A percentile compares a stretch with the other conserved stretches of the same genome.
phyloP scores from a whole-genome alignment of 2,888 invertebrate genomes.

The Drosophila peninsularis region DNA sequence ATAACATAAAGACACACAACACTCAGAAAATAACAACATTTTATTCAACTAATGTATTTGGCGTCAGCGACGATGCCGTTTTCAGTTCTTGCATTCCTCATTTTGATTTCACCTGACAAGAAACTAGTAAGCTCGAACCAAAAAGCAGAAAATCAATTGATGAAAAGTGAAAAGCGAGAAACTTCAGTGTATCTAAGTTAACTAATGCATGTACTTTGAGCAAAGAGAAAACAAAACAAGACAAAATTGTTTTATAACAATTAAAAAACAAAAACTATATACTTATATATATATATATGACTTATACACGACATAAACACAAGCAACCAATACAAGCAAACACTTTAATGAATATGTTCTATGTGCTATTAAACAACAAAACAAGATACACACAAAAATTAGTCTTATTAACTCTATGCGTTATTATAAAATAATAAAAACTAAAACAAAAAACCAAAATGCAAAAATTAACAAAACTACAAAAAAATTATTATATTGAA shows the following conservation, averaged over 20 bases:
- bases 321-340: slow-evolving; percentile 49
- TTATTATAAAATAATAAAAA: slow-evolving; percentile 48
- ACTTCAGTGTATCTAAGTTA: slow-evolving; percentile 37
- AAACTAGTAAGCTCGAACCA: slow-evolving; percentile 2
- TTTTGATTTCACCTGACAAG: slow-evolving; percentile 28
- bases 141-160: slow-evolving; percentile 4
- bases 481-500: slow-evolving; percentile 49
- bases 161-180: slow-evolving; percentile 26
- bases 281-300: slow-evolving; percentile 38
- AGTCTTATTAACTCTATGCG: slow-evolving; percentile 61
- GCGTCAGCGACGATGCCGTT: slow-evolving; percentile 30
- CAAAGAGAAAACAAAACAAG: slow-evolving; percentile 33
- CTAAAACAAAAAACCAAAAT: slow-evolving; percentile 43
- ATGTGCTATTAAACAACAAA: slow-evolving; percentile 49
- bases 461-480: slow-evolving; percentile 47
- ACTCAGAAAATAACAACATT: slow-evolving; percentile 18
- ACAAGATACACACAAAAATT: slow-evolving; percentile 35
- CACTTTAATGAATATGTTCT: slow-evolving; percentile 55
- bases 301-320: slow-evolving; percentile 61
- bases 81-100: slow-evolving; percentile 42
- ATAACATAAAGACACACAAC: slow-evolving; percentile 3
- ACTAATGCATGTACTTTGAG: slow-evolving; percentile 54
- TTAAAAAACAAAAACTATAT: slow-evolving; percentile 28
- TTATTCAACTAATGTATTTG: slow-evolving; percentile 33
- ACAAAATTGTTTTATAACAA: slow-evolving; percentile 42